Base-by-base conservation (phyloP, 2,797 vertebrate species). In the Lophotriccus pileatus region DNA sequence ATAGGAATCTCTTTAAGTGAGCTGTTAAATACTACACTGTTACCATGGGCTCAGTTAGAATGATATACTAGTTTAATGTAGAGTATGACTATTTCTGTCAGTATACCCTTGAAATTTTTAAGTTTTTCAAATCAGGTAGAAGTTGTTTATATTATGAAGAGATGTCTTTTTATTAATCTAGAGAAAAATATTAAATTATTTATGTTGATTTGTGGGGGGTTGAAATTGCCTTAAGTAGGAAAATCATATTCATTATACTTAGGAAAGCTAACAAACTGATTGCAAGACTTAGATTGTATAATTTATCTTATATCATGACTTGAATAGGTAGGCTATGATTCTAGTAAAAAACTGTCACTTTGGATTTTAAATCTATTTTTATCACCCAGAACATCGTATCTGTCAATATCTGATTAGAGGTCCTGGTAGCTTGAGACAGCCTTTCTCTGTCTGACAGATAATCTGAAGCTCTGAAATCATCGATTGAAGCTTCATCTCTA, bases 391-490 rank as follows among this genome's bases (percentile, higher is more conserved):
- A 93, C 81, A 97, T 94, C 93, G 97, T 86, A 96, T 72, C 92
- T 98, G 97, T 95, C 96, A 97, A 97, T 98, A 98, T 97, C 97
- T 97, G 96, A 97, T 97, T 98, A 97, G 91, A 96, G 75, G 72
- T 60, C 95, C 74, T 89, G 2, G 14, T 85, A 96, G 84, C 76
- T 60, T 92, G 79, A 93, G 89, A 96, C 93, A 96, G 88, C 74
- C 97, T 97, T 97, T 92, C 82, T 95, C 79, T 95, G 34, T 95
- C 94, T 97, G 90, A 93, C 89, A 97, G 94, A 97, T 97, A 97
- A 97, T 96, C 82, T 92, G 89, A 75, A 91, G 64, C 74, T 95
- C 95, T 84, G 87, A 95, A 77, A 83, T 58, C 90, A 94, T 95
- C 32, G 78, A 93, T 30, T 95, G 90, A 94, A 93, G 30, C 62